Evolutionary conservation across 2,797 vertebrate species (phyloP).

Genomic region (Masticophis lateralis): DNA sequence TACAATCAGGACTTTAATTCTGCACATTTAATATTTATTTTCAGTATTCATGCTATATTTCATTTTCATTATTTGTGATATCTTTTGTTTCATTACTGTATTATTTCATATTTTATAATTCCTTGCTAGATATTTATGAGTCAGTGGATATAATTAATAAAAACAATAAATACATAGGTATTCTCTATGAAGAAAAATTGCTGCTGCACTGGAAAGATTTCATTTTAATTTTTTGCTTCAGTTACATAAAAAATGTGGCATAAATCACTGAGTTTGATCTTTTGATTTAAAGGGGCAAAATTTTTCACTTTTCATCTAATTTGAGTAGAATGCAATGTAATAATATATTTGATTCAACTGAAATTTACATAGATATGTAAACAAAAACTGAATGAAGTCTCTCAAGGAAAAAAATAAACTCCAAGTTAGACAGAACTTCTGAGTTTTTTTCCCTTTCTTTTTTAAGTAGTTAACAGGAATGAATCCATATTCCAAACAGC

Average conservation of each 20-base stretch:
- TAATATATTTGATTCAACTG: neutral
- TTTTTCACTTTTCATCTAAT: constrained; percentile 9
- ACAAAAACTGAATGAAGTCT: neutral
- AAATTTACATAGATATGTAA: neutral
- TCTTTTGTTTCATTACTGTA: neutral
- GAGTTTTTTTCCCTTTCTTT: neutral
- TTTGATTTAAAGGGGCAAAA: neutral
- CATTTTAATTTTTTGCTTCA: neutral
- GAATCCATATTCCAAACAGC: neutral
- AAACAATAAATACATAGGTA: neutral
- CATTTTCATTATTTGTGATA: neutral
- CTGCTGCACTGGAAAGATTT: neutral
- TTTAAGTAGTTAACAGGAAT: neutral
- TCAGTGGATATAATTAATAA: neutral
- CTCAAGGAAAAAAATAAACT: neutral
- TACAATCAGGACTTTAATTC: neutral
- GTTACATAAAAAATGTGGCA: neutral
- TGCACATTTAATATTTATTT: neutral
- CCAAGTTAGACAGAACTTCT: neutral
- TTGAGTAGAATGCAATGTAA: neutral
- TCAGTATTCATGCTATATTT: neutral
- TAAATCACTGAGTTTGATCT: neutral
- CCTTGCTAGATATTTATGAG: neutral
- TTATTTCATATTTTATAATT: neutral
- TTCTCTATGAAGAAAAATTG: constrained; percentile 6